Conservation (phyloP, 92 coral and sea anemone species). For the Porites divaricata region DNA sequence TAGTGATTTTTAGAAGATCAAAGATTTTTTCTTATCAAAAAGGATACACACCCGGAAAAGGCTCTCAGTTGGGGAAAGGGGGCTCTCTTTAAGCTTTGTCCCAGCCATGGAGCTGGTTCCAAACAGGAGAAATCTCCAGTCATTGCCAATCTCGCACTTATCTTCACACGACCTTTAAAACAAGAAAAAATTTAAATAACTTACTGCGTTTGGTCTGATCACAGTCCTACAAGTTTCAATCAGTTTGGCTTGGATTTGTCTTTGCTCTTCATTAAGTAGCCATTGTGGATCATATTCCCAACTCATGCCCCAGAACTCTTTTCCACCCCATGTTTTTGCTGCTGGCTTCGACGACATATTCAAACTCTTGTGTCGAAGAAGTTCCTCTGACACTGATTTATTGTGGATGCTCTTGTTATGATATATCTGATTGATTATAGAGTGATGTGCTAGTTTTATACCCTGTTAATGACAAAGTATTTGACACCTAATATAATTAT, state of each 20-base stretch:
- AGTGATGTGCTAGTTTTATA: not conserved
- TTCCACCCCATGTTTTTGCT: slow-evolving; percentile 37
- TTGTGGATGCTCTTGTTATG: not conserved
- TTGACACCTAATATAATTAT: not conserved
- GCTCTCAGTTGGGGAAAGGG: too few species aligned
- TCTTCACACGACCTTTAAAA: too few species aligned
- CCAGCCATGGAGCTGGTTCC: too few species aligned
- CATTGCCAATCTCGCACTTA: too few species aligned
- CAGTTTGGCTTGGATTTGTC: slow-evolving; percentile 25
- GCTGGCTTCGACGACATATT: not conserved
- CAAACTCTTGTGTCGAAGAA: too few species aligned
- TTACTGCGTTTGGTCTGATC: slow-evolving; percentile 53
- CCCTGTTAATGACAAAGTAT: not conserved
- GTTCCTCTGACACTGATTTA: not conserved
- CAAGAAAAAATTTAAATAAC: not conserved
- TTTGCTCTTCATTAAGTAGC: slow-evolving; percentile 47
- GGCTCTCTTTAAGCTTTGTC: too few species aligned
- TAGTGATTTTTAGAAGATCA: too few species aligned
- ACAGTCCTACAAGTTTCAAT: slow-evolving; percentile 42
- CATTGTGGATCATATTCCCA: slow-evolving; percentile 52
- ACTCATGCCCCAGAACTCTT: slow-evolving; percentile 41
- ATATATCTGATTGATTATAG: not conserved
- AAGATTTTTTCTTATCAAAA: too few species aligned
- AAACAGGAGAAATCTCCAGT: too few species aligned
- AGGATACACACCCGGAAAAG: too few species aligned